Percentiles rank a stretch among this genome's conserved stretches.
phyloP scores from a whole-genome alignment of 1,140 invertebrate species.

The Dinoponera quadriceps region DNA sequence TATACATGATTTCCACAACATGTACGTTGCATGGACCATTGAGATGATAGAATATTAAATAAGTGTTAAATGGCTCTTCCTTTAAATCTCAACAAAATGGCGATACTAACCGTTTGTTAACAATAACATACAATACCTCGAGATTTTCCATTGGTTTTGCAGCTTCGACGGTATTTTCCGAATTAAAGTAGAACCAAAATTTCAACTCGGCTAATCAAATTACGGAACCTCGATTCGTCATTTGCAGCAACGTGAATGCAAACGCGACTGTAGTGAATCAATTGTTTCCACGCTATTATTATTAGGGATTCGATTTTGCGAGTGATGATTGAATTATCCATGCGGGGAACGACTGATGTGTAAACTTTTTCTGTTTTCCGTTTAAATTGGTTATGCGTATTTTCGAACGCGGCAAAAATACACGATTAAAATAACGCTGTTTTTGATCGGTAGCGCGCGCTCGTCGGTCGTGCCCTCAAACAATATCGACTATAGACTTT shows the following conservation, averaged over 20 bases:
- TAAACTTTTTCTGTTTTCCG: background rate
- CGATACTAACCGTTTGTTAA: too few species aligned
- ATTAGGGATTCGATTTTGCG: background rate
- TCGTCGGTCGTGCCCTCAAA: too few species aligned
- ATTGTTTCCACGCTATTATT: conserved; percentile 1
- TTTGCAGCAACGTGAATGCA: background rate
- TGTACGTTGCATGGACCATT: too few species aligned
- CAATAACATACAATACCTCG: too few species aligned
- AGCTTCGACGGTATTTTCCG: too few species aligned
- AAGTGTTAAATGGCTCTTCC: too few species aligned
- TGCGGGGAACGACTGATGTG: background rate
- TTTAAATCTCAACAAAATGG: too few species aligned
- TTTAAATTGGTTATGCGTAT: background rate
- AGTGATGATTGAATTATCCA: background rate
- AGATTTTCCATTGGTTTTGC: too few species aligned
- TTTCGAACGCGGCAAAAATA: background rate
- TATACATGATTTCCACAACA: too few species aligned
- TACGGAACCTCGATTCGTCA: background rate
- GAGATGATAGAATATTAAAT: too few species aligned
- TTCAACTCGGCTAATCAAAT: too few species aligned
- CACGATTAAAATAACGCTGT: background rate
- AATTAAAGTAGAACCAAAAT: too few species aligned
- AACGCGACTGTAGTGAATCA: background rate
- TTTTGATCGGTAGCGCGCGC: background rate
- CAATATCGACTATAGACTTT: background rate